Percentiles rank a stretch among this genome's conserved stretches.
Evolutionary conservation across 2,797 vertebrate genomes (phyloP).

Genomic region (Brachyrhaphis roseni): DNA sequence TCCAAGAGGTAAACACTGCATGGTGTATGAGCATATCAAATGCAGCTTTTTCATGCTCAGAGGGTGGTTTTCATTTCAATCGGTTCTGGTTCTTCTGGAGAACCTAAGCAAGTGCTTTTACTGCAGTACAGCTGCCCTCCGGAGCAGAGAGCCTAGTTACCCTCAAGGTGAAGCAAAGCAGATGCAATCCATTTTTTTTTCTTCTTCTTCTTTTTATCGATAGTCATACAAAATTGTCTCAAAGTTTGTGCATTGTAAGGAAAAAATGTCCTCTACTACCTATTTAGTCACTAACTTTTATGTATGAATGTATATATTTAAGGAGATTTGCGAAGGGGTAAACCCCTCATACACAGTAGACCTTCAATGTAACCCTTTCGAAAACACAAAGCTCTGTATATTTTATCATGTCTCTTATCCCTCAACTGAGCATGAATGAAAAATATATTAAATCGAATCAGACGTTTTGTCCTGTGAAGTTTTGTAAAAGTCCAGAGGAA

Average conservation of each 20-base stretch:
- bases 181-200: neutral
- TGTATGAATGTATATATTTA: neutral
- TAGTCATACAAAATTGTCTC: neutral
- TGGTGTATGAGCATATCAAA: neutral
- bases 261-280: neutral
- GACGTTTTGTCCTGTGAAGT: conserved; percentile 7
- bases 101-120: neutral
- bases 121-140: neutral
- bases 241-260: neutral
- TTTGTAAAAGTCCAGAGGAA: neutral
- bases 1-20: neutral
- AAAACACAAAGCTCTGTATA: neutral
- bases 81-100: neutral
- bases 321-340: neutral
- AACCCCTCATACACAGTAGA: neutral
- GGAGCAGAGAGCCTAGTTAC: neutral
- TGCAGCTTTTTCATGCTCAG: conserved; percentile 2
- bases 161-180: conserved; percentile 2
- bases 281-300: neutral
- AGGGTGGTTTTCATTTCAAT: neutral
- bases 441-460: conserved; percentile 4
- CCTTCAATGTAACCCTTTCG: neutral
- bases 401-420: neutral
- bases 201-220: neutral
- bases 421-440: conserved; percentile 1